phyloP scores from a whole-genome alignment of 2,888 invertebrate genomes.

The Cepaea hortensis region DNA sequence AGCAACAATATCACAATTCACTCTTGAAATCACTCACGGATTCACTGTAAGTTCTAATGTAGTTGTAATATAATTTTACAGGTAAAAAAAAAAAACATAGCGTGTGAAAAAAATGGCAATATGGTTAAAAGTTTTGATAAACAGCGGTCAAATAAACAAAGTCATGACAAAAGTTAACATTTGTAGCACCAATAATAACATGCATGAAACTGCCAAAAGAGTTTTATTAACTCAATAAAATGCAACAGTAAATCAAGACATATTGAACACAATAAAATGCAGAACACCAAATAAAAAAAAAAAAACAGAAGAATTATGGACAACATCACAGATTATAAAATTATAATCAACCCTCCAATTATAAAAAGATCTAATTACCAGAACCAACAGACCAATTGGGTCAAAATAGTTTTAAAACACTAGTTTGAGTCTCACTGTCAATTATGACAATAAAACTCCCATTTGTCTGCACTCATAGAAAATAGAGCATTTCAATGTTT shows the following conservation, averaged over 20 bases:
- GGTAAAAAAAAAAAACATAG: background rate
- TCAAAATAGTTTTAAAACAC: no score
- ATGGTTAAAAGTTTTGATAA: background rate
- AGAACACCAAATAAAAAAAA: slow-evolving; percentile 1
- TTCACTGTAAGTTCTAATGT: background rate
- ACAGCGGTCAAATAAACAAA: background rate
- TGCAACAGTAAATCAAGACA: slow-evolving; percentile 3
- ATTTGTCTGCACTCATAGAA: no score
- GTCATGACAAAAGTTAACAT: background rate
- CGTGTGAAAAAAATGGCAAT: background rate
- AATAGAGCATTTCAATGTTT: no score
- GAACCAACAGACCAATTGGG: no score
- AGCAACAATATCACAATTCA: slow-evolving; percentile 8
- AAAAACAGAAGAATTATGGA: background rate
- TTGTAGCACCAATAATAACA: slow-evolving; percentile 14
- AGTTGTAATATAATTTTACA: background rate
- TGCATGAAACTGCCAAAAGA: slow-evolving; percentile 1
- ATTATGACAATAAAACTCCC: no score
- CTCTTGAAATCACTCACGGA: background rate
- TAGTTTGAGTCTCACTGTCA: no score
- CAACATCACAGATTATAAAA: background rate
- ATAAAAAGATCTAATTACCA: no score
- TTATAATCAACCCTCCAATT: no score
- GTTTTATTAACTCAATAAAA: slow-evolving; percentile 11
- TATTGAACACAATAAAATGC: background rate